Conservation (phyloP, 2,888 invertebrate species). For the Ophioninae sp. region DNA sequence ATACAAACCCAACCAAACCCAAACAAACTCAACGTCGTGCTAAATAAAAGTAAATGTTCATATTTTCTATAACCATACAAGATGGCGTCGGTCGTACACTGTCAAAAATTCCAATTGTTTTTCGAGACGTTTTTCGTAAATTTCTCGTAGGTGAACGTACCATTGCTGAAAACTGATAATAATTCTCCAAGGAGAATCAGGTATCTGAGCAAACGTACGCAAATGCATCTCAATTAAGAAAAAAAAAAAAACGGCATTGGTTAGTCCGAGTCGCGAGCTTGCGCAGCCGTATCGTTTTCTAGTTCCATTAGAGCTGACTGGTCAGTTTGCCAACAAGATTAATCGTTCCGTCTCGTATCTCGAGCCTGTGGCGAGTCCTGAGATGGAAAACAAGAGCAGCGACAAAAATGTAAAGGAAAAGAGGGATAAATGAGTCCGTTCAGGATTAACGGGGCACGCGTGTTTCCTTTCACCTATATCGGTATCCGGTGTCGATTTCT, state of each 20-base stretch:
- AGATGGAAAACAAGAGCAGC: background rate
- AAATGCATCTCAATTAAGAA: background rate
- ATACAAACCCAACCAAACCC: too few species aligned
- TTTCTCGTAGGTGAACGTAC: too few species aligned
- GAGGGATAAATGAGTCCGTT: constrained; percentile 42
- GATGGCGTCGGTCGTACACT: too few species aligned
- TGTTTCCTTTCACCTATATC: constrained; percentile 10
- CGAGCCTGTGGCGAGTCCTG: constrained; percentile 10
- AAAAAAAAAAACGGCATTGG: background rate
- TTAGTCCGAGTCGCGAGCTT: background rate
- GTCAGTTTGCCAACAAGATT: constrained; percentile 43
- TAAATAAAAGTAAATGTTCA: too few species aligned
- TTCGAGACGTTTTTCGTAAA: too few species aligned
- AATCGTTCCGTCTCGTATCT: constrained; percentile 33
- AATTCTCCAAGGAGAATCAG: too few species aligned
- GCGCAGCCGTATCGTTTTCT: background rate
- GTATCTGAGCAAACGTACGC: background rate
- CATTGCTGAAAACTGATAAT: too few species aligned
- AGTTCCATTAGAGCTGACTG: background rate
- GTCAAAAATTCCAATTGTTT: too few species aligned
- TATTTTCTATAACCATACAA: too few species aligned
- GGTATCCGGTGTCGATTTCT: constrained; percentile 52
- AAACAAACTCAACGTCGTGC: too few species aligned
- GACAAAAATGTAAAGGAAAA: constrained; percentile 23
- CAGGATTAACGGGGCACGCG: constrained; percentile 30